Evolutionary conservation across 2,888 invertebrate genomes (phyloP).

Genomic region (Drosophila nigricruria): DNA sequence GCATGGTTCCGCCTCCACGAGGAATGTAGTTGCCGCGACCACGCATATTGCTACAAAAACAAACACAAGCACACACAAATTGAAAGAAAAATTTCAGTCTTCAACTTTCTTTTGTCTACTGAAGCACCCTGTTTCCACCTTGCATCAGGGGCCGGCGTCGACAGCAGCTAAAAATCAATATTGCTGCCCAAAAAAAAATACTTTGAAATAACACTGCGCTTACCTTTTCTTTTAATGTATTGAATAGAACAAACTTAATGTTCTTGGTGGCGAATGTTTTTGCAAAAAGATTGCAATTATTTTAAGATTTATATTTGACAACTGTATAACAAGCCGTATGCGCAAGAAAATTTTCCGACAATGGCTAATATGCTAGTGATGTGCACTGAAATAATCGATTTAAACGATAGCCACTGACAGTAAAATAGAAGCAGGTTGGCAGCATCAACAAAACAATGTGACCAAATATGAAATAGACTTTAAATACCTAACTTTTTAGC

Average conservation of each 20-base stretch:
- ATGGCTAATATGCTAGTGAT: constrained; percentile 27
- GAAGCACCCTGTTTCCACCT: constrained; percentile 38
- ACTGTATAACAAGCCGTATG: constrained; percentile 4
- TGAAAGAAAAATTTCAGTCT: neutral
- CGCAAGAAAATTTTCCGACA: constrained; percentile 50
- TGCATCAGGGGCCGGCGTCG: constrained; percentile 34
- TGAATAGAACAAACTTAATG: neutral
- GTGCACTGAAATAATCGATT: constrained; percentile 24
- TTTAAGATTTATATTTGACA: constrained; percentile 16
- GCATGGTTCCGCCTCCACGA: constrained; percentile 75
- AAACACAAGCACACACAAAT: neutral
- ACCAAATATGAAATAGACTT: neutral
- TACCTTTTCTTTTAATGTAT: constrained; percentile 33
- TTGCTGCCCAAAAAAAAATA: neutral
- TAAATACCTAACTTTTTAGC: neutral
- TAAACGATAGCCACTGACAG: neutral
- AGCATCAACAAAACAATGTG: constrained; percentile 2
- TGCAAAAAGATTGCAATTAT: constrained; percentile 16
- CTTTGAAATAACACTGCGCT: neutral
- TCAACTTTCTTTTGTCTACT: neutral
- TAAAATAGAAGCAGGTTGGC: constrained; percentile 2
- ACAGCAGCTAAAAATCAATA: constrained; percentile 49
- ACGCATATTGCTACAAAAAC: constrained; percentile 69
- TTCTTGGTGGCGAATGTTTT: constrained; percentile 6
- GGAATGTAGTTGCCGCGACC: constrained; percentile 79